Evolutionary conservation across 2,888 invertebrate species (phyloP), one percentile per base, ranked within the genome.

Genomic region (Megaustenia siamemsis): DNA sequence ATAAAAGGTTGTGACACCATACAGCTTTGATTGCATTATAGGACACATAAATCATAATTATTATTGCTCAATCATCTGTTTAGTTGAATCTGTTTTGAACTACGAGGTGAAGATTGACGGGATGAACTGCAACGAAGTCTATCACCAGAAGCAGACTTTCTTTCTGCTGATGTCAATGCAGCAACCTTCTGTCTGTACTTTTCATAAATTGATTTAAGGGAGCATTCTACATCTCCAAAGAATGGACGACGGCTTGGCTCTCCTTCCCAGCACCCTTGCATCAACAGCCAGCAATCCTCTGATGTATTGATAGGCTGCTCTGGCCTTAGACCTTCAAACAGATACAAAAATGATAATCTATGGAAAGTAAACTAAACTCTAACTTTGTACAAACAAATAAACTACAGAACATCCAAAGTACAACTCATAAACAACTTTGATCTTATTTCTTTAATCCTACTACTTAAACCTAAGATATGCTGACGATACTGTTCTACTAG

Each of bases 231-330:
- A 89, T 96, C 96, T 2, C 97, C 97, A 0, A 97, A 95, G n/a
- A 97, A 94, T 0, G 97, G 97, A 24, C 97, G 94, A 86, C 95
- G 95, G 0, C 95, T 93, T 0, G 97, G 96, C 87, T 97, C 96
- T 0, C 96, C 96, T 49, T 96, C 95, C 97, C 97, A 97, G 92
- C 97, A 97, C 60, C 96, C 95, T 92, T 96, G 95, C 97, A 97
- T 97, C 60, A 97, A 94, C 75, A 95, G 95, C 97, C 97, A 97
- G 92, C 97, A 97, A 40, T 96, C 96, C 85, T 96, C 96, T 75
- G 96, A 95, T 94, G 97, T 97, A 87, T 96, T 95, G 0, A 96
- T 94, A 28, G 97, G 94, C 80, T 96, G 95, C 93, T 97, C 97
- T 3, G 97, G 97, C 10, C 97, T 95, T 18, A 96, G 95, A 81